phyloP scores from a whole-genome alignment of 2,113 vertebrate genomes.

The Pelecanoides urinatrix region DNA sequence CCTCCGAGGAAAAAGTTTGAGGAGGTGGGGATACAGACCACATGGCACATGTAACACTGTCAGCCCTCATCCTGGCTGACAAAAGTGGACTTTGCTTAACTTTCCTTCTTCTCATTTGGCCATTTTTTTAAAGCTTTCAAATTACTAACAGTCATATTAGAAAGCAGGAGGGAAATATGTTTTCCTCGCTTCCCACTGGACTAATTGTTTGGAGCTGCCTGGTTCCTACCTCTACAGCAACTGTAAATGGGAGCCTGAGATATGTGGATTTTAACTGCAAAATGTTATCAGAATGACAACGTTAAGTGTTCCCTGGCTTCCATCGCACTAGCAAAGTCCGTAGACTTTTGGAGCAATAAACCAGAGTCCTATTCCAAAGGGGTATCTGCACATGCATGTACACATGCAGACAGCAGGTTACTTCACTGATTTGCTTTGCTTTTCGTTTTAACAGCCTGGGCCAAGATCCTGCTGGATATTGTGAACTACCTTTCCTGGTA shows the following conservation, averaged over 20 bases:
- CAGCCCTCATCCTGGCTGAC: not conserved
- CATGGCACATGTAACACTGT: not conserved
- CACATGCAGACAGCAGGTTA: not conserved
- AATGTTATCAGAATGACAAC: not conserved
- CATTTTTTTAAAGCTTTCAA: not conserved
- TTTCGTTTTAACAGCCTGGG: not conserved
- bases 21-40: not conserved
- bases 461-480: not conserved
- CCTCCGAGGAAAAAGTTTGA: not conserved
- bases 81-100: not conserved
- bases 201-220: not conserved
- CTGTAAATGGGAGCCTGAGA: not conserved
- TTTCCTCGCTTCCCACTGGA: not conserved
- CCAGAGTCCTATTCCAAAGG: not conserved
- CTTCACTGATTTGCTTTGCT: not conserved
- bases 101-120: not conserved
- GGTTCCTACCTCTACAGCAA: not conserved
- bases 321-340: not conserved
- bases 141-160: not conserved
- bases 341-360: not conserved
- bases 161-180: not conserved
- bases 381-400: not conserved
- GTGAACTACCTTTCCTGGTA: not conserved
- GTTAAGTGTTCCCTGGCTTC: not conserved
- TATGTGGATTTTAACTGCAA: not conserved